Percentiles rank a stretch among this genome's conserved stretches.
Evolutionary conservation across 2,797 vertebrate species (phyloP).

Genomic region (Mustela erminea): DNA sequence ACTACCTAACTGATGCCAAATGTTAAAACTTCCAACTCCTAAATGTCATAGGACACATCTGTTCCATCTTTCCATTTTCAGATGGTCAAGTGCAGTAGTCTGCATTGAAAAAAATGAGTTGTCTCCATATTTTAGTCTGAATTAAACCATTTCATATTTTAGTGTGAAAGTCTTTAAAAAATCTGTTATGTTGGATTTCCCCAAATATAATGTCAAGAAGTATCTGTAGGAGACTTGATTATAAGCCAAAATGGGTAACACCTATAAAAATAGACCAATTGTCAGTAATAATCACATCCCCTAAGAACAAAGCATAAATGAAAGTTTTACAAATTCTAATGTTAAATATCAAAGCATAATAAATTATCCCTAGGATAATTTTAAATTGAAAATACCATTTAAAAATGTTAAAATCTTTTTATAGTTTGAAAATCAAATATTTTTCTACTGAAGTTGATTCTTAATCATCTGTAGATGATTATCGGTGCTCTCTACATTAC

Average conservation of each 20-base stretch:
- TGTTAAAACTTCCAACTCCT: neutral
- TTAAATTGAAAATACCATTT: neutral
- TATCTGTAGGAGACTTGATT: neutral
- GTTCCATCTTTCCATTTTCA: neutral
- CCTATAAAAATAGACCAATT: conserved; percentile 5
- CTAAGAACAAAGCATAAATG: conserved; percentile 50
- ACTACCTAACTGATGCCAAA: neutral
- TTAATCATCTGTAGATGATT: conserved; percentile 18
- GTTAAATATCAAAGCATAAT: conserved; percentile 43
- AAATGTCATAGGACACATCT: neutral
- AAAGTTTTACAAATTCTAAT: conserved; percentile 41
- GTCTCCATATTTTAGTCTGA: neutral
- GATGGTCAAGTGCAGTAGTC: neutral
- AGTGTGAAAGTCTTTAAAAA: conserved; percentile 34
- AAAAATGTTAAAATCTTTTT: conserved; percentile 15
- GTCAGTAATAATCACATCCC: conserved; percentile 38
- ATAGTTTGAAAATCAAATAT: conserved; percentile 56
- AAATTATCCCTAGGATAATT: neutral
- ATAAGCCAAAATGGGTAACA: conserved; percentile 14
- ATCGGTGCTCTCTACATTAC: neutral
- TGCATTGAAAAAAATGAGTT: neutral
- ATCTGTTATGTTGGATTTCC: neutral
- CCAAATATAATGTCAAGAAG: neutral
- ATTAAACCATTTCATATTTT: neutral
- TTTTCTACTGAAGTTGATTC: conserved; percentile 15